These are phyloP conservation scores for Gadus chalcogrammus DNA, from an alignment of 2,113 vertebrate genomes.

Conservation along the genomic window DNA sequence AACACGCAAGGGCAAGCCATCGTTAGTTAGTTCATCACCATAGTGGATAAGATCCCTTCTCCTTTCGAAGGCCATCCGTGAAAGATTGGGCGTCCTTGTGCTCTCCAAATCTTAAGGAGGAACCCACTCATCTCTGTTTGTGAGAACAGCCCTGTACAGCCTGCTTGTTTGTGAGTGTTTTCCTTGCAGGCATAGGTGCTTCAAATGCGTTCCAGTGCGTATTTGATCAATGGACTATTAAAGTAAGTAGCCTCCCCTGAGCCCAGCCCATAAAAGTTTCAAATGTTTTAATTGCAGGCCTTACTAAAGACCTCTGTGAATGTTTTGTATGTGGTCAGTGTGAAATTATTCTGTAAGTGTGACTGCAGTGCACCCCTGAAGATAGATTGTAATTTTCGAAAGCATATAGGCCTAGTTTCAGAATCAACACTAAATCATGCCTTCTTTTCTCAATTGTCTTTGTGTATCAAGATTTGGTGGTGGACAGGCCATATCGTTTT, in stretches of 20 bases:
- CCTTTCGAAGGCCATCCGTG: conserved; percentile 3
- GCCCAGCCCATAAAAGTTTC: neutral
- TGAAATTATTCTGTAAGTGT: too few relatives aligned
- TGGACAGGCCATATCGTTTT: too few relatives aligned
- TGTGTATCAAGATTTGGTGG: too few relatives aligned
- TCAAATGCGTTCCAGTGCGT: neutral
- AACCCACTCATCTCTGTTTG: neutral
- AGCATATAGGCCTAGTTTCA: too few relatives aligned
- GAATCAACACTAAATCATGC: too few relatives aligned
- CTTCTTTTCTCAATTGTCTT: too few relatives aligned
- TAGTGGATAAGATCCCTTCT: neutral
- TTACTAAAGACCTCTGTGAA: neutral
- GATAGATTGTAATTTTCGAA: too few relatives aligned
- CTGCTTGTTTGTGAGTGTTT: neutral
- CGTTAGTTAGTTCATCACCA: neutral
- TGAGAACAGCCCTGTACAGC: neutral
- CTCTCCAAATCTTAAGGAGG: neutral
- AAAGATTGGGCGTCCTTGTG: neutral
- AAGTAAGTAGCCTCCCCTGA: neutral
- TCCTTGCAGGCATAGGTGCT: neutral
- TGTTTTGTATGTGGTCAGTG: neutral
- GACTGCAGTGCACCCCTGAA: too few relatives aligned
- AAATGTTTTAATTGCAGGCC: neutral
- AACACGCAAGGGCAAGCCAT: too few relatives aligned
- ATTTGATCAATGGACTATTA: neutral